These are phyloP conservation scores for Drosophila koepferae DNA, from an alignment of 2,888 invertebrate genomes.

Conservation along the genomic window DNA sequence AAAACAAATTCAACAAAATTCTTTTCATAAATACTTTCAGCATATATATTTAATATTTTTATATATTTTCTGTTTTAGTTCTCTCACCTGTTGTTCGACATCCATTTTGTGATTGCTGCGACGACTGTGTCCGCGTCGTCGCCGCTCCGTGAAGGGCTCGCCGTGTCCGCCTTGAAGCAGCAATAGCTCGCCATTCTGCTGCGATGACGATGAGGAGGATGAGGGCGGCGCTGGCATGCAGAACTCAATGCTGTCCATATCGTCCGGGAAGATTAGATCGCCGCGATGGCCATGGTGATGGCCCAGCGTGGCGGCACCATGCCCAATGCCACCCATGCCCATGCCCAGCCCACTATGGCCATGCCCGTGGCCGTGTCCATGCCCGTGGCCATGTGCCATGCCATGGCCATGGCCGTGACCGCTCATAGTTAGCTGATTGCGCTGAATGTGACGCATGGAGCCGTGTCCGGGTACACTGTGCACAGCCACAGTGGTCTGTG, in stretches of 20 bases:
- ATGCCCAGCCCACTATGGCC: constrained; percentile 28
- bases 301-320: constrained; percentile 73
- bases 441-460: constrained; percentile 54
- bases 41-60: too few relatives aligned
- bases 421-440: constrained; percentile 61
- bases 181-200: constrained; percentile 76
- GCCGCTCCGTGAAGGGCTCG: constrained; percentile 83
- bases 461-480: constrained; percentile 55
- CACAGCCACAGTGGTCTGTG: constrained; percentile 60
- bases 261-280: constrained; percentile 84
- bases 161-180: constrained; percentile 70
- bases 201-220: constrained; percentile 71
- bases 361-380: constrained; percentile 39
- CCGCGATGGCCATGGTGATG: constrained; percentile 74
- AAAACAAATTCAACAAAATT: too few relatives aligned
- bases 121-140: constrained; percentile 82
- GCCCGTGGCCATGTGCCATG: constrained; percentile 33
- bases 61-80: too few relatives aligned
- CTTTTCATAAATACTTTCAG: too few relatives aligned
- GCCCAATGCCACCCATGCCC: constrained; percentile 34
- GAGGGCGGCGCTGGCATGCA: constrained; percentile 82
- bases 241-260: constrained; percentile 84
- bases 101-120: constrained; percentile 84
- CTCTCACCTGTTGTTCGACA: constrained; percentile 83
- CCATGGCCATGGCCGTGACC: constrained; percentile 47